Percentiles rank a stretch among this genome's conserved stretches.
These are phyloP conservation scores for Epizoanthus rinbou DNA, from an alignment of 92 coral and sea anemone genomes.

Conservation along the genomic window DNA sequence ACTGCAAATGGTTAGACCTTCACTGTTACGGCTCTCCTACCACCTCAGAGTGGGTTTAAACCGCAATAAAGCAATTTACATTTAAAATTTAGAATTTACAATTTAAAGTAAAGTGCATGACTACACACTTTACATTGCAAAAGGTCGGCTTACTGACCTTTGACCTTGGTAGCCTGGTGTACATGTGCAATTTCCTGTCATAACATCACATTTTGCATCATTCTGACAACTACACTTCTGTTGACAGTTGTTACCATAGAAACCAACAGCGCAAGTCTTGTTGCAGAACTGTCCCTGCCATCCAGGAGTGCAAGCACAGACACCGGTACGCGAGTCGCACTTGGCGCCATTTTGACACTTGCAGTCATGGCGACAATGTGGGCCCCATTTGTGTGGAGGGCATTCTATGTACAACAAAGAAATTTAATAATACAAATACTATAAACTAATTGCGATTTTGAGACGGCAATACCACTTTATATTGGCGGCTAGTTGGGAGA, in stretches of 20 bases:
- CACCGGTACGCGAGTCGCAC: constrained; percentile 77
- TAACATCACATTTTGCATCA: constrained; percentile 80
- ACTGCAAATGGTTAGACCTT: too few species aligned
- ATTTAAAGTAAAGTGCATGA: too few species aligned
- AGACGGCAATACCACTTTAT: too few species aligned
- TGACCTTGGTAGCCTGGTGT: constrained; percentile 74
- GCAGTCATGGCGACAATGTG: constrained; percentile 76
- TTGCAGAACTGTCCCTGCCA: constrained; percentile 78
- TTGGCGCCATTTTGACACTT: constrained; percentile 74
- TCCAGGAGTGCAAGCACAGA: constrained; percentile 83
- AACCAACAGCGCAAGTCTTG: constrained; percentile 77
- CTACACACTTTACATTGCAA: neutral
- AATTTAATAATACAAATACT: too few species aligned
- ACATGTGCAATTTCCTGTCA: constrained; percentile 88
- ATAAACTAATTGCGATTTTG: too few species aligned
- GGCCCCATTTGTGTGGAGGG: constrained; percentile 81
- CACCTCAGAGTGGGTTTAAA: too few species aligned
- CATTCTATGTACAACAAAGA: constrained; percentile 49
- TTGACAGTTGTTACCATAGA: constrained; percentile 84
- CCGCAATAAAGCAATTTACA: too few species aligned
- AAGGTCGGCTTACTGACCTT: constrained; percentile 48
- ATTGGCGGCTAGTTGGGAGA: too few species aligned
- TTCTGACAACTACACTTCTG: constrained; percentile 64
- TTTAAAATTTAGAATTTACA: too few species aligned
- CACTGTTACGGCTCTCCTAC: too few species aligned